These are phyloP conservation scores for Drosophila repletoides DNA, from an alignment of 1,140 invertebrate species.

Conservation along the genomic window DNA sequence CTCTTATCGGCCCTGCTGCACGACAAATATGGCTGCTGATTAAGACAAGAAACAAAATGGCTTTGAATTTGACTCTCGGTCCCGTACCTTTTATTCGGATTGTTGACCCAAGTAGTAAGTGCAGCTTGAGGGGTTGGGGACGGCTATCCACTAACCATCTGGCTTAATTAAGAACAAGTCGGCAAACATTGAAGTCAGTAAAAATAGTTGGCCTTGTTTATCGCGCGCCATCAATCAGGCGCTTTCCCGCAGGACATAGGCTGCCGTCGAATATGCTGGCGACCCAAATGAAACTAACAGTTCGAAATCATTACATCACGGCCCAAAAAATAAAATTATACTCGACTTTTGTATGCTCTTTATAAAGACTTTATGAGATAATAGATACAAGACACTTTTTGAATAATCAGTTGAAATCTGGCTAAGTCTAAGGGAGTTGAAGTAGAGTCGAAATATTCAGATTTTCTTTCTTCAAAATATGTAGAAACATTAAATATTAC, in stretches of 20 bases:
- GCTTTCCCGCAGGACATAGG: constrained; percentile 65
- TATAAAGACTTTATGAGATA: not conserved
- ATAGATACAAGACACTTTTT: not conserved
- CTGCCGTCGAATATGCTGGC: constrained; percentile 17
- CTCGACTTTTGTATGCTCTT: not conserved
- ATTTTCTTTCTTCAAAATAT: too few relatives aligned
- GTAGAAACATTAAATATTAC: too few relatives aligned
- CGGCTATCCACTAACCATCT: constrained; percentile 43
- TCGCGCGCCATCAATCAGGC: constrained; percentile 63
- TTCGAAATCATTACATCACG: constrained; percentile 14
- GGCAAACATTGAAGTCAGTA: constrained; percentile 66
- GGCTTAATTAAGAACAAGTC: constrained; percentile 78
- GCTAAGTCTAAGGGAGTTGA: too few relatives aligned
- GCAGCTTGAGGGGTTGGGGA: not conserved
- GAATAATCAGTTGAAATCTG: too few relatives aligned
- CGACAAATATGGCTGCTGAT: constrained; percentile 68
- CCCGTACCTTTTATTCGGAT: constrained; percentile 50
- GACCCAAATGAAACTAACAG: constrained; percentile 35
- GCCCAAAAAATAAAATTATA: not conserved
- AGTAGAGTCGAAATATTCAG: too few relatives aligned
- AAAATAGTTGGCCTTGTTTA: constrained; percentile 77
- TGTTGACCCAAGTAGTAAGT: constrained; percentile 58
- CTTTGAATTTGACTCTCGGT: constrained; percentile 21
- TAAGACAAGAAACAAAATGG: constrained; percentile 70
- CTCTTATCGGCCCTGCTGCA: constrained; percentile 57